Evolutionary conservation across 1,140 invertebrate species (phyloP).

Genomic region (Oedothorax gibbosus): DNA sequence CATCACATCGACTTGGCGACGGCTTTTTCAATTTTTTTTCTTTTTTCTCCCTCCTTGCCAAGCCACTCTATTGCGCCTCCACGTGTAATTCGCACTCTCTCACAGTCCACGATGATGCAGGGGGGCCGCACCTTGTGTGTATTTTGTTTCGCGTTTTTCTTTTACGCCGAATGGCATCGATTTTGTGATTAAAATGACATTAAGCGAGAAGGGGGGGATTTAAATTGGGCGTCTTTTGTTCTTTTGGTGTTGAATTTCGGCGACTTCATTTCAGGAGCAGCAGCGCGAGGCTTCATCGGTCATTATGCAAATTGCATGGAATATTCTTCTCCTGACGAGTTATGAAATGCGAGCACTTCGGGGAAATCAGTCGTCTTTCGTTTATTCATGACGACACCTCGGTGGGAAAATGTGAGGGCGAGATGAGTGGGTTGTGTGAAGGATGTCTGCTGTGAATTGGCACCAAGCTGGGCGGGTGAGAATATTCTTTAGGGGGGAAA

Average conservation of each 20-base stretch:
- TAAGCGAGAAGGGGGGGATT: conserved; percentile 15
- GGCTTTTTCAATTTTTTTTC: no score
- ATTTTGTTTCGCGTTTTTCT: conserved; percentile 45
- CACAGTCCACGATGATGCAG: background rate
- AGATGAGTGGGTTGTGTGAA: background rate
- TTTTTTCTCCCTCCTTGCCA: no score
- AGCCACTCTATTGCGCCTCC: background rate
- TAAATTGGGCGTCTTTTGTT: conserved; percentile 47
- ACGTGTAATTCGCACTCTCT: background rate
- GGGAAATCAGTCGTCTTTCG: background rate
- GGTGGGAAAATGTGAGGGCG: no score
- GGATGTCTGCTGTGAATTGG: background rate
- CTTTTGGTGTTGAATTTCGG: conserved; percentile 52
- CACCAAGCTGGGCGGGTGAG: no score
- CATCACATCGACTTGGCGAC: no score
- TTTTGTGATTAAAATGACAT: conserved; percentile 61
- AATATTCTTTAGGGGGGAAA: no score
- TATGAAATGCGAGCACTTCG: conserved; percentile 3
- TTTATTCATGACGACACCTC: background rate
- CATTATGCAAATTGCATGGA: conserved; percentile 19
- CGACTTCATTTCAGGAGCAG: conserved; percentile 36
- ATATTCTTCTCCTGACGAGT: background rate
- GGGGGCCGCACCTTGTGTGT: conserved; percentile 27
- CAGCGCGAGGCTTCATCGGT: conserved; percentile 6
- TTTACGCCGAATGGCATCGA: conserved; percentile 53